phyloP scores from a whole-genome alignment of 2,888 invertebrate genomes.

The Metacarcinus magister region DNA sequence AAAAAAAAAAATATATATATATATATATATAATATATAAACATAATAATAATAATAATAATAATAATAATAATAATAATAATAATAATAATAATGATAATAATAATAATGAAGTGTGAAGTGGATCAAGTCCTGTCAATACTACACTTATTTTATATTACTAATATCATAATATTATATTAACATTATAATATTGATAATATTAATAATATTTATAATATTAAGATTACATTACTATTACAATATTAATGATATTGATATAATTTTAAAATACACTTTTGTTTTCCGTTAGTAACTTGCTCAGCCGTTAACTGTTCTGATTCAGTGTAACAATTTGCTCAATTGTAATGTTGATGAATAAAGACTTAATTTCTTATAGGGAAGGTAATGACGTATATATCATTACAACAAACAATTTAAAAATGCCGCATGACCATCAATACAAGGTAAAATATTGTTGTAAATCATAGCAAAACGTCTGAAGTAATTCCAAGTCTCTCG shows the following conservation, averaged over 20 bases:
- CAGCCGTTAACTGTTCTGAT: background rate
- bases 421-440: background rate
- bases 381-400: background rate
- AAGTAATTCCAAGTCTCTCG: background rate
- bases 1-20: no score
- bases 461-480: background rate
- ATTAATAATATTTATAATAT: no score
- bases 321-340: background rate
- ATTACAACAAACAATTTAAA: background rate
- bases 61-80: no score
- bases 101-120: background rate
- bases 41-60: no score
- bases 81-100: background rate
- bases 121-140: no score
- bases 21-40: no score
- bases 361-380: background rate
- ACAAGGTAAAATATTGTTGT: background rate
- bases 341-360: background rate
- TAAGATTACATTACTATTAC: no score
- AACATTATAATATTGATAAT: background rate
- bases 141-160: background rate
- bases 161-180: background rate
- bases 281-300: no score
- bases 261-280: no score
- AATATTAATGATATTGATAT: no score